phyloP scores from a whole-genome alignment of 1,140 invertebrate species.

The Orchestia grillus region DNA sequence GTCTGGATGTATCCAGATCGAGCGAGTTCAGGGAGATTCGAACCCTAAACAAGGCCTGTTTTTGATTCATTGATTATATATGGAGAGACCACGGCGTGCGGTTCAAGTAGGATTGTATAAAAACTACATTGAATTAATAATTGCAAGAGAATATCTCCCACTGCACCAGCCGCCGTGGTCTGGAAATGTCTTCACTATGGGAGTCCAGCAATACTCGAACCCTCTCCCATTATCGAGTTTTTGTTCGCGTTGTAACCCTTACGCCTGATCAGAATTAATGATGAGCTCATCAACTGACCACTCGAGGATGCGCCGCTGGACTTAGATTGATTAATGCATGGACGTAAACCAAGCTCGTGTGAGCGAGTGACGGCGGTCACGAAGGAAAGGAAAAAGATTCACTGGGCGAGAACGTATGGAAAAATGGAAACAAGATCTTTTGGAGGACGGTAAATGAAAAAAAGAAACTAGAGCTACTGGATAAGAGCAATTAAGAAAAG shows the following conservation, averaged over 20 bases:
- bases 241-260: neutral
- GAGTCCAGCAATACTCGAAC: neutral
- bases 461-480: no score
- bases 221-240: neutral
- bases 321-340: no score
- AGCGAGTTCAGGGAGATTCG: neutral
- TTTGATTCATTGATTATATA: neutral
- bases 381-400: no score
- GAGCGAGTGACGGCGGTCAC: no score
- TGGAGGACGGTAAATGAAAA: no score
- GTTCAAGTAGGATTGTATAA: neutral
- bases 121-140: neutral
- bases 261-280: neutral
- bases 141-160: no score
- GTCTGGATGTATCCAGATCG: neutral
- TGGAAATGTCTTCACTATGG: neutral
- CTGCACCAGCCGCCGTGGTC: neutral
- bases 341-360: no score
- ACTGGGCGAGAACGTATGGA: no score
- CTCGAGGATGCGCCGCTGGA: neutral
- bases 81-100: neutral
- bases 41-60: neutral
- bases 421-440: no score
- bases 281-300: neutral
- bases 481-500: no score